These are phyloP conservation scores for Nothobranchius kuhntae DNA, from an alignment of 2,113 vertebrate species.

Conservation along the genomic window DNA sequence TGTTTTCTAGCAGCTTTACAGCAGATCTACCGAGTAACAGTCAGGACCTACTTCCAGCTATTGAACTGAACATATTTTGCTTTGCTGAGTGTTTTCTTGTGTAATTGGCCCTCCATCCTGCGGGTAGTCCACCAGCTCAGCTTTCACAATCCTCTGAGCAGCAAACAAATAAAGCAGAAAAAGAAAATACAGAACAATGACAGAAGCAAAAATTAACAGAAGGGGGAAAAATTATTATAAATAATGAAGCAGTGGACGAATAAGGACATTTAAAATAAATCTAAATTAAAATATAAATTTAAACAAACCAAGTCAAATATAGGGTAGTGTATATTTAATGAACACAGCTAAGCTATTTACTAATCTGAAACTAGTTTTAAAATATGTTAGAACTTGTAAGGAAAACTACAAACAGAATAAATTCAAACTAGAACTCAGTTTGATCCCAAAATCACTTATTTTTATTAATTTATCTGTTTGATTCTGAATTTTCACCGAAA, in stretches of 20 bases:
- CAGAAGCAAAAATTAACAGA: neutral
- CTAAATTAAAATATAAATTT: no score
- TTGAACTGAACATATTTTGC: constrained; percentile 93
- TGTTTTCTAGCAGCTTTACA: neutral
- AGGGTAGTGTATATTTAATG: no score
- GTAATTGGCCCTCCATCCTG: constrained; percentile 86
- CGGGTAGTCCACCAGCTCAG: constrained; percentile 92
- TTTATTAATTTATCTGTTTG: no score
- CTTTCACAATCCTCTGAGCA: constrained; percentile 91
- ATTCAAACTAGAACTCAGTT: neutral
- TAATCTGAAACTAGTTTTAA: neutral
- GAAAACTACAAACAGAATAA: neutral
- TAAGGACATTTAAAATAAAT: neutral
- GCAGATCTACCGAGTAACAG: constrained; percentile 17
- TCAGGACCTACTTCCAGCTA: constrained; percentile 81
- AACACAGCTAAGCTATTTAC: neutral
- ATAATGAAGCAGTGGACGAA: neutral
- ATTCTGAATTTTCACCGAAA: no score
- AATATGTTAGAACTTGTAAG: neutral
- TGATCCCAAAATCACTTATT: no score
- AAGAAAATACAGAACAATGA: constrained; percentile 21
- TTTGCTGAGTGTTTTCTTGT: constrained; percentile 82
- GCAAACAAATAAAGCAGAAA: constrained; percentile 30
- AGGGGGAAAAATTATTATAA: constrained; percentile 4
- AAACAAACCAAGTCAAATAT: constrained; percentile 9